These are phyloP conservation scores for Dryomyza anilis DNA, from an alignment of 2,888 invertebrate species.

Conservation along the genomic window DNA sequence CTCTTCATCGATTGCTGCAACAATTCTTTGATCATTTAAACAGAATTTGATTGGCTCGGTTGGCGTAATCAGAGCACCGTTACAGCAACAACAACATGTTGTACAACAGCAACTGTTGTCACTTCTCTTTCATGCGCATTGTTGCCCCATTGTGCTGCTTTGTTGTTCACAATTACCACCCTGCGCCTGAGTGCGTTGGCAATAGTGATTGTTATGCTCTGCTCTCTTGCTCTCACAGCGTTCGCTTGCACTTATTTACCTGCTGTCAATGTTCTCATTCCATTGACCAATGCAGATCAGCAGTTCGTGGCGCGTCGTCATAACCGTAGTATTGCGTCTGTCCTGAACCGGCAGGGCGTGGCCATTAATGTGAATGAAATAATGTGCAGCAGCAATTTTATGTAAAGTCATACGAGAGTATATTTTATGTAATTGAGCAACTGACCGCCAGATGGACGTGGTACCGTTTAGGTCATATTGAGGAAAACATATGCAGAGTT, in stretches of 20 bases:
- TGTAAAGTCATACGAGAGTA: conserved; percentile 29
- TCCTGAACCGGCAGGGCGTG: conserved; percentile 19
- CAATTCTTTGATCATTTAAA: conserved; percentile 35
- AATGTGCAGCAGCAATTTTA: conserved; percentile 9
- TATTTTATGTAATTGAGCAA: background rate
- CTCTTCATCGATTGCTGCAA: conserved; percentile 16
- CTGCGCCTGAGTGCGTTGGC: background rate
- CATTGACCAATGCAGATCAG: conserved; percentile 58
- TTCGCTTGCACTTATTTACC: conserved; percentile 19
- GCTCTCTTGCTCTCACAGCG: background rate
- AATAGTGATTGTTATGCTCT: background rate
- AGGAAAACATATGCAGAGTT: no score
- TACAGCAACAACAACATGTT: conserved; percentile 51
- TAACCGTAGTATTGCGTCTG: conserved; percentile 33
- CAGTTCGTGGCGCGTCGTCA: conserved; percentile 17
- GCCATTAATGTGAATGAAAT: no score
- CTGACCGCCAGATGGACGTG: background rate
- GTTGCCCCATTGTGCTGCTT: background rate
- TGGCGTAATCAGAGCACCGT: conserved; percentile 57
- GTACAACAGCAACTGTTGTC: conserved; percentile 22
- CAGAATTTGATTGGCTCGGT: conserved; percentile 56
- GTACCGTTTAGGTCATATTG: no score
- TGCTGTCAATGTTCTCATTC: conserved; percentile 49
- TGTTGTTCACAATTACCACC: background rate
- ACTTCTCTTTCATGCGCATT: background rate